These are phyloP conservation scores for Ceramica pisi DNA, from an alignment of 2,888 invertebrate species.

Conservation along the genomic window DNA sequence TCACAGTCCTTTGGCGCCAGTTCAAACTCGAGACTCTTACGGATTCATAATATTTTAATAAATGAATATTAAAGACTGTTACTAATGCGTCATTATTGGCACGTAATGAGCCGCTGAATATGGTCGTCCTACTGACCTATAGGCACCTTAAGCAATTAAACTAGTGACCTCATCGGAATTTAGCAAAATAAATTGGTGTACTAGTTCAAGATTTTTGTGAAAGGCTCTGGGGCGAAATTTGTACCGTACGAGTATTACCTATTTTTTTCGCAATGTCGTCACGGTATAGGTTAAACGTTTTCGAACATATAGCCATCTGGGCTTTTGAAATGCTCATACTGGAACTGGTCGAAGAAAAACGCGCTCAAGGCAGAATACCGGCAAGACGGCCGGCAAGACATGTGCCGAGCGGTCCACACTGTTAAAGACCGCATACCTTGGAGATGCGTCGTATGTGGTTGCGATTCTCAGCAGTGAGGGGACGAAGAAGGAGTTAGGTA, in stretches of 20 bases:
- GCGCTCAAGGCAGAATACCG: too few relatives aligned
- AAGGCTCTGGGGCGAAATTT: neutral
- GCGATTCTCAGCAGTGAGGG: too few relatives aligned
- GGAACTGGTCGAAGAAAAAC: too few relatives aligned
- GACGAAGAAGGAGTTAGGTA: too few relatives aligned
- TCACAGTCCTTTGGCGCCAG: constrained; percentile 13
- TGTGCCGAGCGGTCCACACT: too few relatives aligned
- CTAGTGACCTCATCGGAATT: constrained; percentile 13
- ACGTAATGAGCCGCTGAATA: constrained; percentile 5
- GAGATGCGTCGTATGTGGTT: too few relatives aligned
- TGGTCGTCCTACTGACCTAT: constrained; percentile 36
- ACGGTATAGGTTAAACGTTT: too few relatives aligned
- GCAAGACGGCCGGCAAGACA: too few relatives aligned
- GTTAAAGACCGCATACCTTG: too few relatives aligned
- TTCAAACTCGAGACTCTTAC: constrained; percentile 11
- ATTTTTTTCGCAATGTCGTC: neutral
- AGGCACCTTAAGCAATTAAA: constrained; percentile 7
- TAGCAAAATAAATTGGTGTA: neutral
- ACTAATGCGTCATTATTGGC: constrained; percentile 18
- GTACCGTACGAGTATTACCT: neutral
- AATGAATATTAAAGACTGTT: neutral
- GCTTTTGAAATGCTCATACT: too few relatives aligned
- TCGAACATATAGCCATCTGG: too few relatives aligned
- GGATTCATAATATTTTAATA: constrained; percentile 6
- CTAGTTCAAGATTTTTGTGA: neutral